These are phyloP conservation scores for Lophochroa leadbeateri DNA, from an alignment of 2,113 vertebrate genomes.

Conservation along the genomic window DNA sequence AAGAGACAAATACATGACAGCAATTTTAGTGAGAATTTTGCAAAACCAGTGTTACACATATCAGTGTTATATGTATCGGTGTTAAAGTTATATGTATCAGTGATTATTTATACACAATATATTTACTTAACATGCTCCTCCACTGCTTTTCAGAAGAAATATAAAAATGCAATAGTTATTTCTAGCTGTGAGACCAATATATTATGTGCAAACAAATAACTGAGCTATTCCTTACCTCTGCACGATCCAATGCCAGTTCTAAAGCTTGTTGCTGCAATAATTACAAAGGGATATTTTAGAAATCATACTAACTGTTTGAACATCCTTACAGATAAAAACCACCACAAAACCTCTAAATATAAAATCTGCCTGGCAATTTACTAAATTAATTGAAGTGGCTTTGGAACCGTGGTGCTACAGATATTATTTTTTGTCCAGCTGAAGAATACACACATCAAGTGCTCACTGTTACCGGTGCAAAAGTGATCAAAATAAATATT, in stretches of 20 bases:
- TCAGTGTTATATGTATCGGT: not conserved
- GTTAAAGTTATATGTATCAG: not conserved
- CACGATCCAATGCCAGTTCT: slow-evolving; percentile 97
- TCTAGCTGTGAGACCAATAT: not conserved
- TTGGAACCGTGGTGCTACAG: not conserved
- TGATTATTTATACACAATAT: not conserved
- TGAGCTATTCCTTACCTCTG: slow-evolving; percentile 84
- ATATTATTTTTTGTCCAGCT: not conserved
- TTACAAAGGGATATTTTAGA: slow-evolving; percentile 35
- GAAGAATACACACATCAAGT: not conserved
- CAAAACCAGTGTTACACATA: not conserved
- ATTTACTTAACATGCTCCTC: not conserved
- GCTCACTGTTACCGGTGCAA: not conserved
- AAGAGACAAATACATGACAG: not conserved
- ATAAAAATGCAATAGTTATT: not conserved
- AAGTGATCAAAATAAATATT: not conserved
- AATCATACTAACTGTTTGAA: not conserved
- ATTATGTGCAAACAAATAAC: not conserved
- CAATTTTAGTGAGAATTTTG: not conserved
- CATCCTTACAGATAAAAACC: not conserved
- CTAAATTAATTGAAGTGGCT: not conserved
- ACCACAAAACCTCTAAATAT: not conserved
- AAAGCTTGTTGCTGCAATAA: slow-evolving; percentile 91
- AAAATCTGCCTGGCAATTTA: not conserved
- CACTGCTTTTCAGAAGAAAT: not conserved